Conservation (phyloP, 92 coral and sea anemone species). For the Parazoanthus atlanticus region DNA sequence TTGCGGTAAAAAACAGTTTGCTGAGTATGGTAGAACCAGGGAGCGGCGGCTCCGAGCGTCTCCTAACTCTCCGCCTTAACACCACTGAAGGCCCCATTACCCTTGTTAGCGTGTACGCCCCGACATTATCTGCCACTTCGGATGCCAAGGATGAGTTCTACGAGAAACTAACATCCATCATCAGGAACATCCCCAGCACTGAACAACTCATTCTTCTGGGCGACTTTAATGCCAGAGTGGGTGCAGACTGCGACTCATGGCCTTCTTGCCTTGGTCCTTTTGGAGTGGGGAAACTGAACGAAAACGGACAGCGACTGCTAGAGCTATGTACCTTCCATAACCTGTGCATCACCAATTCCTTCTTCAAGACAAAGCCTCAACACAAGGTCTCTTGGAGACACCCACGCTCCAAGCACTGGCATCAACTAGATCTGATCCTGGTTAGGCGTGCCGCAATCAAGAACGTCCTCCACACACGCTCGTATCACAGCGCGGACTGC, state of each 20-base stretch:
- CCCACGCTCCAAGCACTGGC: slow-evolving; percentile 10
- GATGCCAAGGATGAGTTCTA: slow-evolving; percentile 50
- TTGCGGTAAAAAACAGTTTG: slow-evolving; percentile 46
- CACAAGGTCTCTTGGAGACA: too few relatives aligned
- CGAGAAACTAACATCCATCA: background rate
- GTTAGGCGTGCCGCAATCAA: slow-evolving; percentile 25
- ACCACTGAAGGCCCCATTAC: slow-evolving; percentile 45
- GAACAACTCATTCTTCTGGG: too few relatives aligned
- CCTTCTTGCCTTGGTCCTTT: too few relatives aligned
- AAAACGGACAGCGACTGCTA: background rate
- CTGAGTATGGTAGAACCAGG: slow-evolving; percentile 43
- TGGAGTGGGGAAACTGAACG: too few relatives aligned
- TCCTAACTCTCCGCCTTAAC: slow-evolving; percentile 40
- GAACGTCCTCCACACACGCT: slow-evolving; percentile 41
- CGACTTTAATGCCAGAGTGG: too few relatives aligned
- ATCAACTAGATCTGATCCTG: slow-evolving; percentile 30
- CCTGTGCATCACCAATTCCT: slow-evolving; percentile 47
- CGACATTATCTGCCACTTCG: slow-evolving; percentile 39
- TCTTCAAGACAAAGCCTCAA: background rate
- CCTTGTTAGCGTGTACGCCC: slow-evolving; percentile 55
- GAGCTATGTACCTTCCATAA: slow-evolving; percentile 41
- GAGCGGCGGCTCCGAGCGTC: slow-evolving; percentile 32
- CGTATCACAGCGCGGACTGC: slow-evolving; percentile 69
- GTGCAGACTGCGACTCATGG: too few relatives aligned
- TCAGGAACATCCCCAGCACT: too few relatives aligned